Evolutionary conservation across 2,888 invertebrate species (phyloP).

Genomic region (Pollenia griseotomentosa): DNA sequence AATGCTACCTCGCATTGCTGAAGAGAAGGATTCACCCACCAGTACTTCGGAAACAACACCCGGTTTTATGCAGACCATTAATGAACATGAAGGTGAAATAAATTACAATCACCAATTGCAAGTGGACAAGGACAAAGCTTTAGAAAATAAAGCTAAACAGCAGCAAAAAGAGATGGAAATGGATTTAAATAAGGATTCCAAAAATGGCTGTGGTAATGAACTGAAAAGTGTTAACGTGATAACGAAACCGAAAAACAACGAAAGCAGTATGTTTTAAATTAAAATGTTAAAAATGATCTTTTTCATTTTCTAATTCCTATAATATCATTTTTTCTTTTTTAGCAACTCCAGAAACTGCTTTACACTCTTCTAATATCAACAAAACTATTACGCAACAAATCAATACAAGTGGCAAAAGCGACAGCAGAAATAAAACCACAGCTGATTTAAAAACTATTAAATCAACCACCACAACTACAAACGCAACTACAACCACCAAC

Average conservation of each 20-base stretch:
- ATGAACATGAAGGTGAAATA: conserved; percentile 75
- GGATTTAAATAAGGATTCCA: background rate
- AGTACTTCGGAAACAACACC: conserved; percentile 75
- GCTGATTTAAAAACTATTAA: conserved; percentile 58
- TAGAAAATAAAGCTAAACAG: conserved; percentile 46
- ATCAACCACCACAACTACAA: conserved; percentile 48
- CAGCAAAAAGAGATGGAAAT: conserved; percentile 4
- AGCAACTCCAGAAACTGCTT: conserved; percentile 62
- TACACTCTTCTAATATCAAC: conserved; percentile 50
- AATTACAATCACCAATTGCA: conserved; percentile 59
- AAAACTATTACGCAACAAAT: conserved; percentile 60
- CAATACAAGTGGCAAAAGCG: conserved; percentile 18
- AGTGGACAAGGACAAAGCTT: conserved; percentile 56
- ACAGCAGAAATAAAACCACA: conserved; percentile 38
- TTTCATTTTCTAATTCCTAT: conserved; percentile 2
- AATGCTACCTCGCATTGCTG: conserved; percentile 92
- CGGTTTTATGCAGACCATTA: conserved; percentile 79
- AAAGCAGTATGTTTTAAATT: conserved; percentile 65
- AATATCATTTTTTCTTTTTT: conserved; percentile 10
- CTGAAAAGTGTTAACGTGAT: conserved; percentile 24
- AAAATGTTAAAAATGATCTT: background rate
- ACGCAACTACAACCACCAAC: conserved; percentile 35
- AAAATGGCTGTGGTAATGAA: conserved; percentile 33
- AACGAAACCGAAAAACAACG: conserved; percentile 50
- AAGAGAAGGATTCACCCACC: conserved; percentile 88